Evolutionary conservation across 2,888 invertebrate genomes (phyloP).

Genomic region (Cataglyphis altisquamis): DNA sequence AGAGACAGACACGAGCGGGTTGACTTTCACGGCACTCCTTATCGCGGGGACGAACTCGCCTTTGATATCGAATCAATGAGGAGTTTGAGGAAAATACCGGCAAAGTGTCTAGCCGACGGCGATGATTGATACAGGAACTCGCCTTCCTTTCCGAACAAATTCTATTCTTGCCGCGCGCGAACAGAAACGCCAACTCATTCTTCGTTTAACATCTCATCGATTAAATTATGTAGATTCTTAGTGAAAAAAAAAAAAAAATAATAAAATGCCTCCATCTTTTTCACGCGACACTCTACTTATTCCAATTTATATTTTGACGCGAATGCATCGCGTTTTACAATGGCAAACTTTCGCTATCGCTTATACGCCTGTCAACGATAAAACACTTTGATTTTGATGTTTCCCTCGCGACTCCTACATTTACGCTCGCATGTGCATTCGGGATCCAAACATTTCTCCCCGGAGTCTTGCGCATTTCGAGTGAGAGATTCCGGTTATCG

Average conservation of each 20-base stretch:
- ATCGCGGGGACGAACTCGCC: conserved; percentile 58
- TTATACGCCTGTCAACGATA: conserved; percentile 4
- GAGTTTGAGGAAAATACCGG: conserved; percentile 35
- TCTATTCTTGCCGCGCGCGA: background rate
- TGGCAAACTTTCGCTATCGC: background rate
- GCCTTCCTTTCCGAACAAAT: background rate
- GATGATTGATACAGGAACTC: conserved; percentile 45
- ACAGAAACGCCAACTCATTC: background rate
- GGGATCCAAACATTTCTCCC: conserved; percentile 4
- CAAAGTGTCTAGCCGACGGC: conserved; percentile 17
- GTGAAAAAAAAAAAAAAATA: background rate
- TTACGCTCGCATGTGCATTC: conserved; percentile 1
- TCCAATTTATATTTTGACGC: background rate
- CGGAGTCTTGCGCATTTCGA: conserved; percentile 4
- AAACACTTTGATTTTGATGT: conserved; percentile 27
- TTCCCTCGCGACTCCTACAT: conserved; percentile 6
- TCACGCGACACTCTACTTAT: background rate
- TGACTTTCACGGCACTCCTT: conserved; percentile 59
- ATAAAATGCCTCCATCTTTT: background rate
- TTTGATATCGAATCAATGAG: conserved; percentile 54
- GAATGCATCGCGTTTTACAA: background rate
- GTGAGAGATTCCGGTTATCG: conserved; percentile 33
- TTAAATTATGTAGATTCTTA: background rate
- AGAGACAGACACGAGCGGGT: conserved; percentile 49
- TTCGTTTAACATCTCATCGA: background rate